Percentiles rank a stretch among this genome's conserved stretches.
These are phyloP conservation scores for Cantharis rufa DNA, from an alignment of 2,888 invertebrate genomes.

Conservation along the genomic window DNA sequence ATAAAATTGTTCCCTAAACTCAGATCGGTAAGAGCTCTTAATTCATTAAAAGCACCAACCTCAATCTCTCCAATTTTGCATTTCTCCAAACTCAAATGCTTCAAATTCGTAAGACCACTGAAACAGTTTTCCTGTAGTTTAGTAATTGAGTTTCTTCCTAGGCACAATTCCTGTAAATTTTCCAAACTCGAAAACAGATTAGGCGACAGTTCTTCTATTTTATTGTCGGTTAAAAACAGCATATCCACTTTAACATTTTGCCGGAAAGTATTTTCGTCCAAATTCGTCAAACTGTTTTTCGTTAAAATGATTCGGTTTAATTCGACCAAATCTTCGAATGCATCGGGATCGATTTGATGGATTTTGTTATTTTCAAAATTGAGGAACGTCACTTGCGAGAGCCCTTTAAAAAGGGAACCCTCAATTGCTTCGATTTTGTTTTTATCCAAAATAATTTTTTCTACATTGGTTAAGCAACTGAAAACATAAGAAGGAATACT, in stretches of 20 bases:
- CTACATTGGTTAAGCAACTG: neutral
- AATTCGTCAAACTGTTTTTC: neutral
- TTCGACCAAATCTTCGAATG: neutral
- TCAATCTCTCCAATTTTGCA: neutral
- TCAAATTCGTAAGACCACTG: neutral
- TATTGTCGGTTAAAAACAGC: conserved; percentile 3
- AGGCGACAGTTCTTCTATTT: neutral
- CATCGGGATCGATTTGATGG: neutral
- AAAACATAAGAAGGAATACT: conserved; percentile 1
- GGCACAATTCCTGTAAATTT: neutral
- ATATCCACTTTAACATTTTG: neutral
- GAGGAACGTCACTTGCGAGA: neutral
- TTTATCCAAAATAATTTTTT: neutral
- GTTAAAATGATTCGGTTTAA: neutral
- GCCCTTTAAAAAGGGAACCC: neutral
- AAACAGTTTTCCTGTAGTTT: neutral
- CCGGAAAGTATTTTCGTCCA: neutral
- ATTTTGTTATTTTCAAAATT: conserved; percentile 13
- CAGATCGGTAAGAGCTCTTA: neutral
- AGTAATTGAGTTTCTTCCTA: neutral
- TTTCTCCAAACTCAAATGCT: conserved; percentile 4
- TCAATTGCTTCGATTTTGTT: conserved; percentile 8
- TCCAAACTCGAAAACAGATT: neutral
- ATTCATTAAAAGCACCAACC: neutral
- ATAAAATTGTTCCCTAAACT: conserved; percentile 5